Conservation (phyloP, 2,113 vertebrate genomes). For the Thalassoma bifasciatum region DNA sequence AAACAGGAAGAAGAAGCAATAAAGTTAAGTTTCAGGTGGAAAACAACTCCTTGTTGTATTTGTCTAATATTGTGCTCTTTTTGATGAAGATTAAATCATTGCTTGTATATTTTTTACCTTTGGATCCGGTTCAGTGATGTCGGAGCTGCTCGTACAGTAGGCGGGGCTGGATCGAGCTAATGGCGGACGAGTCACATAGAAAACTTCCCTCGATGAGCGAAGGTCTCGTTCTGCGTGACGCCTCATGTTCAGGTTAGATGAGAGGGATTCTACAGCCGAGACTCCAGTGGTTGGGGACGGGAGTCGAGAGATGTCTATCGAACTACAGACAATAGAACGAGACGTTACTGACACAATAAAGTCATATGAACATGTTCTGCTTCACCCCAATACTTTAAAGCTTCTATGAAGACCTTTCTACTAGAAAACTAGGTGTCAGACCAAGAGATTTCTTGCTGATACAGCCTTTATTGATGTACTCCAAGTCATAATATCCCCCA, state of each 20-base stretch:
- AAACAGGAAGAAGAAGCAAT: too few relatives aligned
- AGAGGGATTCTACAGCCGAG: slow-evolving; percentile 82
- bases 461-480: too few relatives aligned
- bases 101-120: slow-evolving; percentile 76
- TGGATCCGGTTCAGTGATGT: slow-evolving; percentile 94
- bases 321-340: slow-evolving; percentile 54
- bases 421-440: too few relatives aligned
- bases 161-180: slow-evolving; percentile 93
- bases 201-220: slow-evolving; percentile 88
- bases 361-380: background rate
- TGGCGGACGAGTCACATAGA: slow-evolving; percentile 92
- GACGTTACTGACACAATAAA: background rate
- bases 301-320: slow-evolving; percentile 92
- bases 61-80: too few relatives aligned
- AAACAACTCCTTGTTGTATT: too few relatives aligned
- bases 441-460: too few relatives aligned
- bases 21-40: too few relatives aligned
- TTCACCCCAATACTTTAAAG: too few relatives aligned
- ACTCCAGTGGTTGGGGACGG: slow-evolving; percentile 92
- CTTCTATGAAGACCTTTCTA: too few relatives aligned
- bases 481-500: too few relatives aligned
- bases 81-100: too few relatives aligned
- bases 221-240: slow-evolving; percentile 82
- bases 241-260: slow-evolving; percentile 82
- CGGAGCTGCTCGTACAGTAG: slow-evolving; percentile 97